Evolutionary conservation across 2,113 vertebrate genomes (phyloP), one percentile per base, ranked within the genome.

Genomic region (Vireo altiloquus): DNA sequence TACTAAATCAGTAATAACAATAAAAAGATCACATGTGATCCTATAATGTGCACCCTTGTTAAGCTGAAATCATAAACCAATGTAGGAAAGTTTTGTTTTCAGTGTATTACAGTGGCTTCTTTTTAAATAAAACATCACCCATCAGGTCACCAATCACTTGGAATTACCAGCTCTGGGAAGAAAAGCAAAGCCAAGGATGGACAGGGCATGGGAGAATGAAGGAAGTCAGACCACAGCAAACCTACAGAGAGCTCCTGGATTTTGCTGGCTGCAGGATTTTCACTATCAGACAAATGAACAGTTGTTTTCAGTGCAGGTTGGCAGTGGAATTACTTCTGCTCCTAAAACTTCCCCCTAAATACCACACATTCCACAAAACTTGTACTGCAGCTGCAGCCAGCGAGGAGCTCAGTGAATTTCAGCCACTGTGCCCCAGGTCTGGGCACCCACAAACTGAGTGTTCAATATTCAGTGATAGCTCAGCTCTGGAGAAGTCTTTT

Each of bases 271-370:
- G 74, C 56, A 50, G 80, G 85, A 72, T 92, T 87, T 83, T 57
- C 93, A 75, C 94, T 42, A n/a, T 79, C 64, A 95, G 82, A 91
- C 92, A 96, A 82, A 95, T 44, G 56, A 10, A 83, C 31, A 57
- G 24, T n/a, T 44, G 46, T 85, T 63, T 63, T 80, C 64, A 74
- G 64, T 75, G 87, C 93, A 95, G 90, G 89, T 17, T 94, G 82
- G 92, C 91, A 90, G 80, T 39, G 77, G 81, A 80, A 82, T 91
- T 93, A 53, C 77, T 85, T 81, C 79, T 74, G 81, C 68, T 91
- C 46, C 90, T 77, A 78, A 92, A 97, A 65, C 82, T 74, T 92
- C 59, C 7, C 68, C 39, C 57, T 46, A 57, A 87, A 76, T 61
- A 89, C 37, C 87, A 95, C 81, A 94, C 93, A 71, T 88, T 96